phyloP scores from a whole-genome alignment of 2,888 invertebrate species.

The Andrena praecox region DNA sequence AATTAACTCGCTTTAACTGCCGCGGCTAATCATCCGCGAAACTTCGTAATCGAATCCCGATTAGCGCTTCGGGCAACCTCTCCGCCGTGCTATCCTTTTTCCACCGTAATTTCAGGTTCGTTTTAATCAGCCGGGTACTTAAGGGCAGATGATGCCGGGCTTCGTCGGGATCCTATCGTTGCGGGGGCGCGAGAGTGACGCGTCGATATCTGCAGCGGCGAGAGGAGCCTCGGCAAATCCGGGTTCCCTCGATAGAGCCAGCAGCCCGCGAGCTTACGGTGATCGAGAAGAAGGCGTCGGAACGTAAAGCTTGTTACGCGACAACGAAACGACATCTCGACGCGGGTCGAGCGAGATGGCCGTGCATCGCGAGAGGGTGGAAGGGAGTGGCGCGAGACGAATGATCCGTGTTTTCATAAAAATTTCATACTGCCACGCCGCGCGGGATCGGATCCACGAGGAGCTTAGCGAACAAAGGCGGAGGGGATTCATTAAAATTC shows the following conservation, averaged over 20 bases:
- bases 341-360: slow-evolving; percentile 19
- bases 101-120: neutral
- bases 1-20: neutral
- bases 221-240: slow-evolving; percentile 6
- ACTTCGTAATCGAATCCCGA: slow-evolving; percentile 11
- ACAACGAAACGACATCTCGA: slow-evolving; percentile 9
- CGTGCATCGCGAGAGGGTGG: neutral
- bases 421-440: slow-evolving; percentile 64
- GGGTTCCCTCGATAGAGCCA: neutral
- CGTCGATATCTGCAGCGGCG: neutral
- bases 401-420: slow-evolving; percentile 72
- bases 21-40: neutral
- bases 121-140: slow-evolving; percentile 13
- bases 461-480: slow-evolving; percentile 71
- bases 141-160: neutral
- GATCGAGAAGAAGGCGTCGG: slow-evolving; percentile 1
- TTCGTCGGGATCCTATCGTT: neutral
- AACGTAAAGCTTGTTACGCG: slow-evolving; percentile 25
- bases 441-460: slow-evolving; percentile 48
- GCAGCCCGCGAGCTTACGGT: neutral
- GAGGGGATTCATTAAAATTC: slow-evolving; percentile 77
- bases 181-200: slow-evolving; percentile 12
- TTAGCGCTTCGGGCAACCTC: neutral
- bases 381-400: slow-evolving; percentile 25
- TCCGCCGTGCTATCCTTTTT: too few relatives aligned